Evolutionary conservation across 2,888 invertebrate genomes (phyloP), one percentile per base, ranked within the genome.

Genomic region (Hoplodrina blanda): DNA sequence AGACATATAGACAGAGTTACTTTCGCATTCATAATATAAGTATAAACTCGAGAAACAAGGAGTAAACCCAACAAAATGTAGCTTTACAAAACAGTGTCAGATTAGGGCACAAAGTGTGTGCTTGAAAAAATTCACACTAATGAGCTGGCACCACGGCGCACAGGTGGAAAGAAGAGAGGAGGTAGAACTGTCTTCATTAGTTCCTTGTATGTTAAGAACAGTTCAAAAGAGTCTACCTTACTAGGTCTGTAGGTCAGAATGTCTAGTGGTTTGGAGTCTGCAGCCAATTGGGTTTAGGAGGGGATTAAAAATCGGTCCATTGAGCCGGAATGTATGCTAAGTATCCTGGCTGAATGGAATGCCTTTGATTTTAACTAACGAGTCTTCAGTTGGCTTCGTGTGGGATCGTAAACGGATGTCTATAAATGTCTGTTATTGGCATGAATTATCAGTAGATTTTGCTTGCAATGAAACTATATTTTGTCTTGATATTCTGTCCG

Each of bases 41-140:
- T 37, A 8, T 37, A 8, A 0, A 37, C 8, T 37, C 8, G 8
- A 37, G 37, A 37, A 37, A 37, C 37, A 7, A 7, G 6, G 33
- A 33, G 33, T 37, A 37, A 8, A 37, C 8, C 37, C 8, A 37
- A 7, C 7, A 37, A 8, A 41, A 13, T n/a, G 13, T 8, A 41
- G 41, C 56, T 62, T 62, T 54, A 77, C 62, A 84, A 66, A 78
- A 73, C 72, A 50, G 50, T 44, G 60, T 20, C 30, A 52, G 64
- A 68, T 73, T 69, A 73, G 33, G 63, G 53, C 25, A 37, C 19
- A 30, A 49, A 67, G 61, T 41, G 8, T 64, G 56, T 59, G 62
- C 60, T 61, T 57, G 55, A 55, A 73, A 80, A 69, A 75, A 75
- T 2, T 73, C 65, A 17, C 69, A 62, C 63, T 83, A 83, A 82